Conservation (phyloP, 2,113 vertebrate genomes). For the Dipodomys ordii region DNA sequence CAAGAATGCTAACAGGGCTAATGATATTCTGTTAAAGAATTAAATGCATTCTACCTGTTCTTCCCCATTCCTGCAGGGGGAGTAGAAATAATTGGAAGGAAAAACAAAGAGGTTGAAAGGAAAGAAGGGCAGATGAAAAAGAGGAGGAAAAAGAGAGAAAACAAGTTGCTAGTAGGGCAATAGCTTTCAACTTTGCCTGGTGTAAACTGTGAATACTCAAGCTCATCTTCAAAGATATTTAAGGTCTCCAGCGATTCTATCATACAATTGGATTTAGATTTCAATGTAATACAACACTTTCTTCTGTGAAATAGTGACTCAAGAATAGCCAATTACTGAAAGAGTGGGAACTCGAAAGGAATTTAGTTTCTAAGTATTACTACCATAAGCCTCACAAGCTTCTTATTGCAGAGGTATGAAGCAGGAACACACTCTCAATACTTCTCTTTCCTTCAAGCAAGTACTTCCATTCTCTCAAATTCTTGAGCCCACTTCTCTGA, state of each 20-base stretch:
- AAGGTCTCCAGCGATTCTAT: not conserved
- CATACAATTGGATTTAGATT: not conserved
- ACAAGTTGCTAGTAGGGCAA: not conserved
- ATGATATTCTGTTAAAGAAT: not conserved
- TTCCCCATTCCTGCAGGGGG: not conserved
- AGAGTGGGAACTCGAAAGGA: not conserved
- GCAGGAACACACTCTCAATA: not conserved
- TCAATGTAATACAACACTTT: not conserved
- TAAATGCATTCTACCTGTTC: not conserved
- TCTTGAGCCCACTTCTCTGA: not conserved
- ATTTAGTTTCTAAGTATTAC: not conserved
- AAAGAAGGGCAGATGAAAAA: not conserved
- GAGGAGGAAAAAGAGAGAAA: accelerated
- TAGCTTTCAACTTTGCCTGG: not conserved
- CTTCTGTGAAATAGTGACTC: slow-evolving; percentile 3
- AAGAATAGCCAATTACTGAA: slow-evolving; percentile 13
- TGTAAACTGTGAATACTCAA: not conserved
- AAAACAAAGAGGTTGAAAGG: no score
- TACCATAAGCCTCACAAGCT: not conserved
- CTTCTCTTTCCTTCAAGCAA: not conserved
- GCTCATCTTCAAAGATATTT: not conserved
- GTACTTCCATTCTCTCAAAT: not conserved
- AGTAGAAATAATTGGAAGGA: not conserved
- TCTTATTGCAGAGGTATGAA: not conserved
- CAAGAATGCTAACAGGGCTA: not conserved